Percentiles rank a stretch among this genome's conserved stretches.
These are phyloP conservation scores for Onychomys leucogaster DNA, from an alignment of 2,797 vertebrate species.

Conservation along the genomic window DNA sequence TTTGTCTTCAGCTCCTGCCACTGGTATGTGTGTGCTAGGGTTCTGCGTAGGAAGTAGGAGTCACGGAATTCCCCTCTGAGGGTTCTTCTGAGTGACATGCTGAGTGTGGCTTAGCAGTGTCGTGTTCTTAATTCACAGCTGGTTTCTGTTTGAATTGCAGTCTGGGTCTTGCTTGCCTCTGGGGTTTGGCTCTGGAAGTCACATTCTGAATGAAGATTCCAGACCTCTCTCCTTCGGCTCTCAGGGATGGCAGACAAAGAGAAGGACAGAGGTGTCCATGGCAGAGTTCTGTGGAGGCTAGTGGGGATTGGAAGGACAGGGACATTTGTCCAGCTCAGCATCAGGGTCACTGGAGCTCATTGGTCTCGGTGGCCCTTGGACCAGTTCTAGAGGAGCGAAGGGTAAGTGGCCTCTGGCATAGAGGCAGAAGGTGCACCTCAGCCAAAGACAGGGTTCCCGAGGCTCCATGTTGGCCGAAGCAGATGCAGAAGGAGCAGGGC, in stretches of 20 bases:
- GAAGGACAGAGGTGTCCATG: not conserved
- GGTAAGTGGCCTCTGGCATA: not conserved
- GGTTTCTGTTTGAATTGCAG: not conserved
- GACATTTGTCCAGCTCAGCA: rapidly evolving
- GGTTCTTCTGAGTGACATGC: not conserved
- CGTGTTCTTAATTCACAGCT: not conserved
- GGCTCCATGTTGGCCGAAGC: rapidly evolving
- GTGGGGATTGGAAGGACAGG: rapidly evolving
- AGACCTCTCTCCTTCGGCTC: not conserved
- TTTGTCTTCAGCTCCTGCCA: rapidly evolving
- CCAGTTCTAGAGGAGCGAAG: not conserved
- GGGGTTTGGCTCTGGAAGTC: not conserved
- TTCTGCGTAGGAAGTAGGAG: rapidly evolving
- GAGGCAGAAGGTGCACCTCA: not conserved
- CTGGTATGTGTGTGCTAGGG: rapidly evolving
- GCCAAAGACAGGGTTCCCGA: not conserved
- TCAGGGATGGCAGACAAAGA: not conserved
- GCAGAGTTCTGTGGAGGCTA: not conserved
- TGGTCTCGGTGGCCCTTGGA: not conserved
- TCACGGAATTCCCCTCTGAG: not conserved
- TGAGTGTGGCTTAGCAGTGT: too few relatives aligned
- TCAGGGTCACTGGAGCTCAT: not conserved
- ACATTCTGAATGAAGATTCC: not conserved
- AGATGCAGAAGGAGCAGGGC: not conserved
- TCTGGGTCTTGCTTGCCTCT: not conserved